Percentiles rank a stretch among this genome's conserved stretches.
Evolutionary conservation across 2,113 vertebrate species (phyloP).

Genomic region (Amazona guildingii): DNA sequence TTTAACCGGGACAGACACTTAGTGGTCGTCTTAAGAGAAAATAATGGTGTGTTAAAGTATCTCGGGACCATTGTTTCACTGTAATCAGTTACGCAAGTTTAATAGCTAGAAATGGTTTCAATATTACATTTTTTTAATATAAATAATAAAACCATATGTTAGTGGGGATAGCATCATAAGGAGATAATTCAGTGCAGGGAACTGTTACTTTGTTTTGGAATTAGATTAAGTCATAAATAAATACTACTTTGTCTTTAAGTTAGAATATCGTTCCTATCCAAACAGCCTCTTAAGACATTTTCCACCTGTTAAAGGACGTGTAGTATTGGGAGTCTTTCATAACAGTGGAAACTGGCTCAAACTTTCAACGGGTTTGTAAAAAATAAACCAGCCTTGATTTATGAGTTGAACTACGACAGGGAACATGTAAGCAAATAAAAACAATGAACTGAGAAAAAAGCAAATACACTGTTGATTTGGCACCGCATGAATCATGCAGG

Average conservation of each 20-base stretch:
- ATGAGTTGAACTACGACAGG: conserved; percentile 61
- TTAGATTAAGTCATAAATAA: conserved; percentile 67
- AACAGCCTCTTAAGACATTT: conserved; percentile 63
- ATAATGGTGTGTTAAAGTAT: neutral
- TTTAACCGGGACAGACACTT: conserved; percentile 11
- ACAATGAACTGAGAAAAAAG: conserved; percentile 59
- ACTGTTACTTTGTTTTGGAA: conserved; percentile 63
- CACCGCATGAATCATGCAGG: conserved; percentile 44
- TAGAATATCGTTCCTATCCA: conserved; percentile 44
- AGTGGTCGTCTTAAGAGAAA: neutral
- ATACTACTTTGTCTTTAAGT: conserved; percentile 58
- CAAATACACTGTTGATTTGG: conserved; percentile 65
- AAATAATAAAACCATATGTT: conserved; percentile 53
- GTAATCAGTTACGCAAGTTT: conserved; percentile 33
- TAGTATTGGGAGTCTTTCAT: conserved; percentile 59
- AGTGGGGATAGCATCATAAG: conserved; percentile 22
- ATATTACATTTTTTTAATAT: conserved; percentile 25
- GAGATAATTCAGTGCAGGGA: conserved; percentile 30
- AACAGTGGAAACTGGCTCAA: conserved; percentile 61
- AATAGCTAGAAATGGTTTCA: conserved; percentile 47
- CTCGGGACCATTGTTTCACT: neutral
- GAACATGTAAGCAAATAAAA: conserved; percentile 74
- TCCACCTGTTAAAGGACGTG: conserved; percentile 60
- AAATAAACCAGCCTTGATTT: conserved; percentile 67
- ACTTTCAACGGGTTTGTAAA: conserved; percentile 64